Evolutionary conservation across 2,113 vertebrate genomes (phyloP).

Genomic region (Otocyon megalotis): DNA sequence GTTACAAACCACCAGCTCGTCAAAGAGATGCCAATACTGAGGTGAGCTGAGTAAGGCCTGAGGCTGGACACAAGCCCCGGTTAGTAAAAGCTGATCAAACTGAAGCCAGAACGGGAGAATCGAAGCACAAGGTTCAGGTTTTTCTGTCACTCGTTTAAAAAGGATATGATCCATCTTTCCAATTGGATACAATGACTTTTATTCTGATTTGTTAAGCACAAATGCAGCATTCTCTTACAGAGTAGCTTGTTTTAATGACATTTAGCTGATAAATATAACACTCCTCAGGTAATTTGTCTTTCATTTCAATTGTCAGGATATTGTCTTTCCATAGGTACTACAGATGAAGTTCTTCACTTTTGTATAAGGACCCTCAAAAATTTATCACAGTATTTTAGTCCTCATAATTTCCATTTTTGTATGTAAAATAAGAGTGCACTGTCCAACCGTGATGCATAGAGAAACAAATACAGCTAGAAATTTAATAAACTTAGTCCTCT

Average conservation of each 20-base stretch:
- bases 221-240: not conserved
- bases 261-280: not conserved
- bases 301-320: not conserved
- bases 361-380: not conserved
- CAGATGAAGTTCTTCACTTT: slow-evolving; percentile 1
- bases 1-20: not conserved
- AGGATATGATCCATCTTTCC: not conserved
- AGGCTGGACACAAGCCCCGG: not conserved
- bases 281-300: not conserved
- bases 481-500: not conserved
- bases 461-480: not conserved
- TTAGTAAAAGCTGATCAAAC: not conserved
- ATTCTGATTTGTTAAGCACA: not conserved
- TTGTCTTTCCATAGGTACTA: not conserved
- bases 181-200: not conserved
- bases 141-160: not conserved
- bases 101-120: not conserved
- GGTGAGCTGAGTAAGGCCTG: not conserved
- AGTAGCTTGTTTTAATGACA: slow-evolving; percentile 31
- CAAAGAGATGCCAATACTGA: not conserved
- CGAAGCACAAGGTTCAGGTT: not conserved
- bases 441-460: not conserved
- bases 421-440: not conserved
- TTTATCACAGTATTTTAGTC: not conserved
- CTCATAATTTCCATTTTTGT: not conserved